Evolutionary conservation across 2,888 invertebrate genomes (phyloP), one percentile per base, ranked within the genome.

Genomic region (Drosophila austrosaltans): DNA sequence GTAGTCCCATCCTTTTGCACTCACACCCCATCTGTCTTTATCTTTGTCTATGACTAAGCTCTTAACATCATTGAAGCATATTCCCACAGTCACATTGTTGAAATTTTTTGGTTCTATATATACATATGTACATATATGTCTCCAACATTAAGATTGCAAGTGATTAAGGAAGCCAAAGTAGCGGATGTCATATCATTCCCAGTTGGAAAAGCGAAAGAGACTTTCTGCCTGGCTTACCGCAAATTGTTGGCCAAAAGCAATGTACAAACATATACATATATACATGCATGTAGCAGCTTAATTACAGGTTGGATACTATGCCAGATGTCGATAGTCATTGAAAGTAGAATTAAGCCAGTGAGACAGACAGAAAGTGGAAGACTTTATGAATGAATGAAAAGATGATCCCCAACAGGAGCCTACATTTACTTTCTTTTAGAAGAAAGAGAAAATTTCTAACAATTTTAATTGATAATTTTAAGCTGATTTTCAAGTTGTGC

Each of bases 301-400:
- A 71, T 72, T 64, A 72, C 64, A 59, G 7, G 36, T 48, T 44
- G 64, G 71, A 64, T 71, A 72, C 64, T 72, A 64, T 28, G 71
- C 48, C 48, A 48, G 48, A 48, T 48, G 48, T 12, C 48, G 22
- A 48, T 48, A 25, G 22, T 48, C 48, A 12, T 22, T 40, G 40
- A 40, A 40, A 40, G 32, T 32, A 4, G 32, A 1, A 32, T 1
- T 6, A 10, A 36, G 10, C 10, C 36, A 36, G 36, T 5, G 32
- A 32, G 32, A 32, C 6, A 32, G 6, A 32, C 5, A 32, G 32
- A 32, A 6, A 32, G 6, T 1, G 32, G 7, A 36, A 8, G 36
- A 36, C 8, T 36, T 1, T 8, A 0, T n/a, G 2, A n/a, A 40
- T n/a, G 4, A 40, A 40, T n/a, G 12, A n/a, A n/a, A 40, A 3